Percentiles rank a stretch among this genome's conserved stretches.
Evolutionary conservation across 1,140 invertebrate genomes (phyloP).

Genomic region (Eurosta solidaginis): DNA sequence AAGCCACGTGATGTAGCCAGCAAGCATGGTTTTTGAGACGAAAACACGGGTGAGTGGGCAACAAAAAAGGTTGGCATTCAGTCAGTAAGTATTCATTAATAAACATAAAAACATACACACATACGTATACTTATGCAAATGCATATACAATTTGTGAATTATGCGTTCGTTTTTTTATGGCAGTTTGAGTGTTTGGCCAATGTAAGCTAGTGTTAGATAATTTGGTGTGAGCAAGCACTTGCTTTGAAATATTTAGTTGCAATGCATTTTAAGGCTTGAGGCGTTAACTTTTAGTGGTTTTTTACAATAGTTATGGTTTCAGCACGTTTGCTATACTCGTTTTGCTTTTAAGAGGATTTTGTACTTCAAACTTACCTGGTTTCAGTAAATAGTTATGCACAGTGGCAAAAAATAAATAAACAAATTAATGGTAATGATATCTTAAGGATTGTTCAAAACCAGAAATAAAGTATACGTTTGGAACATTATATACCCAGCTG

Average conservation of each 20-base stretch:
- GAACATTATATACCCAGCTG: too few relatives aligned
- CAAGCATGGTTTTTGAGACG: neutral
- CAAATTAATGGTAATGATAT: too few relatives aligned
- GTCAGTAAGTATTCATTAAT: neutral
- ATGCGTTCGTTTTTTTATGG: neutral
- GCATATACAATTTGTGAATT: neutral
- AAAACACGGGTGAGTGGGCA: neutral
- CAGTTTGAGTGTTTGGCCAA: too few relatives aligned
- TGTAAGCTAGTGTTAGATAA: neutral
- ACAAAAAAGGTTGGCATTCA: neutral
- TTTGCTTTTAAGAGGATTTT: too few relatives aligned
- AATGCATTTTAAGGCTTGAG: neutral
- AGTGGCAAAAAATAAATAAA: too few relatives aligned
- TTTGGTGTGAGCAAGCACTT: neutral
- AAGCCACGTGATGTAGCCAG: constrained; percentile 5
- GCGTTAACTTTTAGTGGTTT: neutral
- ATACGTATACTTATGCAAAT: too few relatives aligned
- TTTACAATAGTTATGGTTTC: neutral
- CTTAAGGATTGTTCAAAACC: too few relatives aligned
- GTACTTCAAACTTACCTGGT: too few relatives aligned
- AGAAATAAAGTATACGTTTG: too few relatives aligned
- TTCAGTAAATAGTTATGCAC: too few relatives aligned
- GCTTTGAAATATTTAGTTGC: neutral
- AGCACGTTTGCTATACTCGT: neutral
- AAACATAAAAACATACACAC: too few relatives aligned